Conservation (phyloP, 2,888 invertebrate species). For the Troglohyphantes excavatus region DNA sequence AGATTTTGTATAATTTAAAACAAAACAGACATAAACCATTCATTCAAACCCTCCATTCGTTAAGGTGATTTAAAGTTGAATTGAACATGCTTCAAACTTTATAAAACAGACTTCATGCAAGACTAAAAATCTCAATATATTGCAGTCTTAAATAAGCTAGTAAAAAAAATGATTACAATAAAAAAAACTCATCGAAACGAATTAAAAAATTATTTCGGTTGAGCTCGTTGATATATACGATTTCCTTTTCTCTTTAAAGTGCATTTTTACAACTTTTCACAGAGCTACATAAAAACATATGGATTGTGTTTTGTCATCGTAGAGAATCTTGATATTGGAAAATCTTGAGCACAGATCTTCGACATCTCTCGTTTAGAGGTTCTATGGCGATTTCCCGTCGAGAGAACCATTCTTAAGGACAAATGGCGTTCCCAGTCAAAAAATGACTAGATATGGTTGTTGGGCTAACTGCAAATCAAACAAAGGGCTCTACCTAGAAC, state of each 20-base stretch:
- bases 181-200: conserved; percentile 23
- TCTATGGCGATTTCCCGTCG: conserved; percentile 38
- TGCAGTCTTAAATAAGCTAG: conserved; percentile 5
- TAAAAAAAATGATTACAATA: neutral
- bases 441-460: conserved; percentile 72
- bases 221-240: conserved; percentile 39
- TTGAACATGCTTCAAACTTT: neutral
- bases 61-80: neutral
- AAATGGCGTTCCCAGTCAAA: conserved; percentile 74
- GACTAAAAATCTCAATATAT: conserved; percentile 42
- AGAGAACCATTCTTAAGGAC: conserved; percentile 39
- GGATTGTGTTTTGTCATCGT: conserved; percentile 43
- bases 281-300: conserved; percentile 62
- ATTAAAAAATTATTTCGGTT: conserved; percentile 28
- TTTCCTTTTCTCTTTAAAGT: neutral
- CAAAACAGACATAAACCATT: conserved; percentile 22
- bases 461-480: conserved; percentile 58
- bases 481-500: conserved; percentile 68
- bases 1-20: conserved; percentile 39
- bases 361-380: conserved; percentile 19
- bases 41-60: neutral
- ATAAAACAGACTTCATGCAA: neutral
- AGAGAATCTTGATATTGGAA: conserved; percentile 61
- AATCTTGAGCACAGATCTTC: conserved; percentile 75
- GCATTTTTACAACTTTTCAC: conserved; percentile 51